A percentile compares a stretch with the other conserved stretches of the same genome.
Evolutionary conservation across 1,140 invertebrate genomes (phyloP).

Genomic region (Drosophila murphyi): DNA sequence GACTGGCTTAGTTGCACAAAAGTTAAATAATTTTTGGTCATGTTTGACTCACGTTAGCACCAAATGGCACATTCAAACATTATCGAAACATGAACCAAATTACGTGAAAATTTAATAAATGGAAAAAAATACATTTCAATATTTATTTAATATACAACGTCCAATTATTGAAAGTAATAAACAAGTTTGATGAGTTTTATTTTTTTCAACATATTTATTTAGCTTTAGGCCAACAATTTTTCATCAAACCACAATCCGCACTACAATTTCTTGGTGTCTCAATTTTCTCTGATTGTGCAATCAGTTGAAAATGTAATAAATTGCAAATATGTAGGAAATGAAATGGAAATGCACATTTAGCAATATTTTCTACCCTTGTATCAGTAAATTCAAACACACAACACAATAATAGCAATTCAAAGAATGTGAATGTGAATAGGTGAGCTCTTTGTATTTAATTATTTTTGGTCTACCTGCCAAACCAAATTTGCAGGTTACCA

Average conservation of each 20-base stretch:
- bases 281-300: too few species aligned
- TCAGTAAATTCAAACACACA: not conserved
- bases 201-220: not conserved
- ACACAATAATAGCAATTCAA: not conserved
- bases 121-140: too few species aligned
- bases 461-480: conserved; percentile 7
- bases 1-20: conserved; percentile 4
- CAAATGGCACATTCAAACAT: not conserved
- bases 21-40: conserved; percentile 16
- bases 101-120: too few species aligned
- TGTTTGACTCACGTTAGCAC: not conserved
- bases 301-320: not conserved
- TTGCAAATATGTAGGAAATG: not conserved
- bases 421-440: not conserved
- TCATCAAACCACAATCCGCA: not conserved
- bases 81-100: too few species aligned
- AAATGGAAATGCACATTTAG: not conserved
- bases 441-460: not conserved
- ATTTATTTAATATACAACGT: too few species aligned
- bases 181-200: not conserved
- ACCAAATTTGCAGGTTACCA: too few species aligned
- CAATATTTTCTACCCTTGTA: not conserved
- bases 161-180: too few species aligned
- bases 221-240: not conserved
- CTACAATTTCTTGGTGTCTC: too few species aligned